Percentiles rank a stretch among this genome's conserved stretches.
Conservation (phyloP, 2,113 vertebrate species). For the Takifugu flavidus region DNA sequence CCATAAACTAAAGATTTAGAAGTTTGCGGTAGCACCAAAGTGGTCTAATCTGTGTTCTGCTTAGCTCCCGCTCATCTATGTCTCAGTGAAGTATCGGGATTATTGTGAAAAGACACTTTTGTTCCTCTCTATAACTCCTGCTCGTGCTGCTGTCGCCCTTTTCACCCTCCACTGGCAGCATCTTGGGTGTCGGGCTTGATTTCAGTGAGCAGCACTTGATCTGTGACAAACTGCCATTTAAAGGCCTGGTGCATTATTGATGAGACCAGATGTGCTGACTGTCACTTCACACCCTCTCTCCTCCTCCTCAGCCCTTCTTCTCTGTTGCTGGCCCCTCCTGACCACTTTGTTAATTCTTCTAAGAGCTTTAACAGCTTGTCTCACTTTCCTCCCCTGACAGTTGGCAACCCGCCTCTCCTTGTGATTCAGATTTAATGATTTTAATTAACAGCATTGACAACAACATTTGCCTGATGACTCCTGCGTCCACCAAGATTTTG, state of each 20-base stretch:
- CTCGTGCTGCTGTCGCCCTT: slow-evolving; percentile 26
- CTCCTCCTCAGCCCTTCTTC: slow-evolving; percentile 46
- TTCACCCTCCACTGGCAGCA: slow-evolving; percentile 55
- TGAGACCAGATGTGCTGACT: slow-evolving; percentile 80
- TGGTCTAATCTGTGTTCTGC: too few species aligned
- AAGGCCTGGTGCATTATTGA: slow-evolving; percentile 76
- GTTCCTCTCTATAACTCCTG: not conserved
- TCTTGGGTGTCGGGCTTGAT: slow-evolving; percentile 75
- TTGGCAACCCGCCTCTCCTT: slow-evolving; percentile 1
- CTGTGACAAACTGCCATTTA: slow-evolving; percentile 79
- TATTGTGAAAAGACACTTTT: not conserved
- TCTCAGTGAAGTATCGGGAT: not conserved
- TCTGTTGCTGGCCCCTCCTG: slow-evolving; percentile 45
- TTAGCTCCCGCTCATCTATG: not conserved
- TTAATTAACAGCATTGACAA: too few species aligned
- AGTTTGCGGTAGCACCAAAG: too few species aligned
- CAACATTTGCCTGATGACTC: too few species aligned
- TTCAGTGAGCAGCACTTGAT: slow-evolving; percentile 72
- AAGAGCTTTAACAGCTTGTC: slow-evolving; percentile 53
- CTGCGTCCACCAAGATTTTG: too few species aligned
- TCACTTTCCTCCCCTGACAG: slow-evolving; percentile 44
- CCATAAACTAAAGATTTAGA: too few species aligned
- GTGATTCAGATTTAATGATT: too few species aligned
- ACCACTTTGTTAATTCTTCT: slow-evolving; percentile 68
- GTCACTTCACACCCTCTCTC: slow-evolving; percentile 73